These are phyloP conservation scores for Tinea pellionella DNA, from an alignment of 2,888 invertebrate species.

Conservation along the genomic window DNA sequence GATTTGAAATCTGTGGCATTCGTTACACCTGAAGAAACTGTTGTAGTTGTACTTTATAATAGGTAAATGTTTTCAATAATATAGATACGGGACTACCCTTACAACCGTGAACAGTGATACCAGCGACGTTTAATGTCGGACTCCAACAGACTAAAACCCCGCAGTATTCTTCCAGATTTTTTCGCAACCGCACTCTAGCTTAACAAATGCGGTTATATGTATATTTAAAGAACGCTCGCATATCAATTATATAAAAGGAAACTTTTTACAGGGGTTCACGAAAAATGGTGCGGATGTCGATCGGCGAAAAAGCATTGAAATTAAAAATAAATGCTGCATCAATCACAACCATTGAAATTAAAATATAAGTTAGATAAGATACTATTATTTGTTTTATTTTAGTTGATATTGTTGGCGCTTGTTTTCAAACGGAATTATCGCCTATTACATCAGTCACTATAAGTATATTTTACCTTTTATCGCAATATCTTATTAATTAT, in stretches of 20 bases:
- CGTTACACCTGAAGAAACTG: slow-evolving; percentile 35
- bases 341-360: slow-evolving; percentile 30
- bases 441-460: too few species aligned
- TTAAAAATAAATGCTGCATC: slow-evolving; percentile 25
- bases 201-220: too few species aligned
- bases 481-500: background rate
- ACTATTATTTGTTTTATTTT: background rate
- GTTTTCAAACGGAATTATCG: too few species aligned
- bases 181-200: too few species aligned
- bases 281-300: slow-evolving; percentile 15
- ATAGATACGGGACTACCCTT: too few species aligned
- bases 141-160: background rate
- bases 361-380: background rate
- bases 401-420: background rate
- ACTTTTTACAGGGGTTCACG: slow-evolving; percentile 13
- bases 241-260: too few species aligned
- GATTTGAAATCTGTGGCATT: slow-evolving; percentile 23
- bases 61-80: slow-evolving; percentile 32
- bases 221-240: too few species aligned
- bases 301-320: slow-evolving; percentile 19
- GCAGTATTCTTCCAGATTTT: too few species aligned
- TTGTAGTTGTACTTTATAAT: slow-evolving; percentile 45
- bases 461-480: background rate
- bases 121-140: background rate
- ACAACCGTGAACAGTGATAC: background rate